Percentiles rank a stretch among this genome's conserved stretches.
phyloP scores from a whole-genome alignment of 2,797 vertebrate species.

The Limosa lapponica region DNA sequence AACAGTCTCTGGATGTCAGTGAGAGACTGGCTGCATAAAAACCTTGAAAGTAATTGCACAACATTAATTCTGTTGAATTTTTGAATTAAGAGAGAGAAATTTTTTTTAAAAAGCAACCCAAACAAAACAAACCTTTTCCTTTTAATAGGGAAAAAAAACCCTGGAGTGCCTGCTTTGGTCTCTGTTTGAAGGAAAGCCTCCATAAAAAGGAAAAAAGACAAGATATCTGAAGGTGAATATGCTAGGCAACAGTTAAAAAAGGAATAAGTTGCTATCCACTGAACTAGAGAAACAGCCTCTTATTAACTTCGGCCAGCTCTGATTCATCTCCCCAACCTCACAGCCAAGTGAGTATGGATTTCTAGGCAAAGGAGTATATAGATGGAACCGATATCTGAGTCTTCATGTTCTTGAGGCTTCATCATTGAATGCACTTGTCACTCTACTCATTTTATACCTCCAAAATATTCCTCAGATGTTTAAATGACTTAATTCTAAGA shows the following conservation, averaged over 20 bases:
- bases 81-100: neutral
- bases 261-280: neutral
- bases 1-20: neutral
- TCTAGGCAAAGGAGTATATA: neutral
- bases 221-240: neutral
- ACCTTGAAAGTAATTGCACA: neutral
- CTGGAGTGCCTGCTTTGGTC: neutral
- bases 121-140: neutral
- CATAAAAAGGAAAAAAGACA: neutral
- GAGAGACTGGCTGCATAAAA: neutral
- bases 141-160: neutral
- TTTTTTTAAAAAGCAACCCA: neutral
- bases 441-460: neutral
- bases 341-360: neutral
- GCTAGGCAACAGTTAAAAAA: neutral
- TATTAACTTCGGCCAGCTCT: neutral
- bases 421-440: neutral
- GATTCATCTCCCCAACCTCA: neutral
- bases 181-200: neutral
- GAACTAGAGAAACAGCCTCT: neutral
- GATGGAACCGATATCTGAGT: neutral
- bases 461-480: neutral
- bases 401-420: neutral
- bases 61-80: neutral
- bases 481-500: slow-evolving; percentile 17